These are phyloP conservation scores for Sebastes trivittatus DNA, from an alignment of 2,797 vertebrate genomes.

Conservation along the genomic window DNA sequence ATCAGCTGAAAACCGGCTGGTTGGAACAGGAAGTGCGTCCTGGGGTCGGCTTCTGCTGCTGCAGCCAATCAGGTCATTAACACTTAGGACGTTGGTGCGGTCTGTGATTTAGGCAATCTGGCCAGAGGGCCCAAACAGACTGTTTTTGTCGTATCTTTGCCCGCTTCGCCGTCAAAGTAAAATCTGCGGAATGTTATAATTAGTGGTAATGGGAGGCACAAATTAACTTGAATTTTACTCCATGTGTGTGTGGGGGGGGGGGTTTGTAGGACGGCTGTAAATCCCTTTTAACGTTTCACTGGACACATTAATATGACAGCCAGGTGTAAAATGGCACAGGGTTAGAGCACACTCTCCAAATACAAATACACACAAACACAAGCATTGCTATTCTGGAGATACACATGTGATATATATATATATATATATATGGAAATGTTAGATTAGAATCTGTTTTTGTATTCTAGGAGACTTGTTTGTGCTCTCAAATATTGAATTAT, in stretches of 20 bases:
- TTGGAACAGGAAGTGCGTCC: conserved; percentile 33
- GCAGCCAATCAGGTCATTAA: conserved; percentile 14
- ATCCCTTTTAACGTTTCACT: conserved; percentile 70
- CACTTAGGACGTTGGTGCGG: not conserved
- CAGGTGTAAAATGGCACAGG: conserved; percentile 59
- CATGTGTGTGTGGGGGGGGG: conserved; percentile 37
- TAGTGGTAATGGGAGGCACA: conserved; percentile 62
- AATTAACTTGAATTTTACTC: conserved; percentile 61
- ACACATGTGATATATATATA: not conserved
- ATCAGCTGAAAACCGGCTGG: no score
- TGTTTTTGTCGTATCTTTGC: conserved; percentile 21
- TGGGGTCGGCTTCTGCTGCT: not conserved
- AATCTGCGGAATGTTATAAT: conserved; percentile 73
- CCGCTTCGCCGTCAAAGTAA: conserved; percentile 34
- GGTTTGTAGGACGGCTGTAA: conserved; percentile 49
- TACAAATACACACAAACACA: not conserved
- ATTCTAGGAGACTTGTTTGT: not conserved
- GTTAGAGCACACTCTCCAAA: conserved; percentile 8
- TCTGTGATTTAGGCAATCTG: conserved; percentile 26
- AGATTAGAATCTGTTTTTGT: not conserved
- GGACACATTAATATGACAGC: conserved; percentile 59
- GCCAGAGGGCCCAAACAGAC: conserved; percentile 31
- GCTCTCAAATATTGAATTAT: not conserved
- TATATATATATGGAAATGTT: not conserved
- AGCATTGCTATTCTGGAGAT: not conserved